Evolutionary conservation across 2,113 vertebrate species (phyloP).

Genomic region (Pteronura brasiliensis): DNA sequence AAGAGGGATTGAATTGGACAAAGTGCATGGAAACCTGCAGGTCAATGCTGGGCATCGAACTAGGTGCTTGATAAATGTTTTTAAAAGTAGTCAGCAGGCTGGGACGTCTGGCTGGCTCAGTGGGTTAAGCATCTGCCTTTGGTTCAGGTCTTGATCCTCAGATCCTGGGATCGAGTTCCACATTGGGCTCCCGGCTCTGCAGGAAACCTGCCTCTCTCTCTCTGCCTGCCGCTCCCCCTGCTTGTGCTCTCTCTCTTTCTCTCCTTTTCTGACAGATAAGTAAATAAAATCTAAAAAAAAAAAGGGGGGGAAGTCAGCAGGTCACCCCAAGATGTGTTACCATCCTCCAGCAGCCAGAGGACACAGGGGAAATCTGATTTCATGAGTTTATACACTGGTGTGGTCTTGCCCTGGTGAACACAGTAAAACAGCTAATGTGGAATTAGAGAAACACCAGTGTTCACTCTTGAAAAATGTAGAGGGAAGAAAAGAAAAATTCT

Average conservation of each 20-base stretch:
- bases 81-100: neutral
- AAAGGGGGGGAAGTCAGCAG: neutral
- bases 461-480: neutral
- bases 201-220: no score
- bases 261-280: neutral
- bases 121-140: neutral
- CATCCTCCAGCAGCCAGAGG: neutral
- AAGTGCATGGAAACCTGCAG: neutral
- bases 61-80: neutral
- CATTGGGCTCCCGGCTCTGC: no score
- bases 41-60: neutral
- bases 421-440: neutral
- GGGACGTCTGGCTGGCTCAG: neutral
- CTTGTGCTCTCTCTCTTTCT: neutral
- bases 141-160: neutral
- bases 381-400: neutral
- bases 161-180: rapidly evolving
- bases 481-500: neutral
- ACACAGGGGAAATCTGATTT: neutral
- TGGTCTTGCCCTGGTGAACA: neutral
- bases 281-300: neutral
- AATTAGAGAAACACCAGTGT: neutral
- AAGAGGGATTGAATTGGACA: neutral
- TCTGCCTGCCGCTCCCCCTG: no score
- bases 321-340: neutral